Percentiles rank a stretch among this genome's conserved stretches.
phyloP scores from a whole-genome alignment of 2,797 vertebrate genomes.

The Serranus cabrilla region DNA sequence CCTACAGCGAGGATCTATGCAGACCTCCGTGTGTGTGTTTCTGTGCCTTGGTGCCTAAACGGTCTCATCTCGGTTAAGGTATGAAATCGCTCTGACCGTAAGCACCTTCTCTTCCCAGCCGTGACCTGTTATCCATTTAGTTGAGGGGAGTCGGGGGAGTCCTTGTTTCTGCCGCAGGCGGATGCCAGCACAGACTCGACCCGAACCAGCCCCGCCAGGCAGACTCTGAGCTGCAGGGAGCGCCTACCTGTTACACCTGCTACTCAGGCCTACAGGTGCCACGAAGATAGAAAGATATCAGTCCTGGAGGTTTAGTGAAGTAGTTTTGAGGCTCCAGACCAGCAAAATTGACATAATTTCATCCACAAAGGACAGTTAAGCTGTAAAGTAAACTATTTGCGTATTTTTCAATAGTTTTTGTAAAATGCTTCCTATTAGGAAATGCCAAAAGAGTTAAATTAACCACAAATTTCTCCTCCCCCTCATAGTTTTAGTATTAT shows the following conservation, averaged over 20 bases:
- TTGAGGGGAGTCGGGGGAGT: conserved; percentile 64
- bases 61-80: conserved; percentile 78
- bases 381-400: conserved; percentile 1
- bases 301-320: background rate
- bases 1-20: conserved; percentile 71
- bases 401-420: background rate
- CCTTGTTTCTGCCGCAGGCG: conserved; percentile 55
- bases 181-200: conserved; percentile 68
- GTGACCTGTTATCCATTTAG: conserved; percentile 86
- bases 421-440: background rate
- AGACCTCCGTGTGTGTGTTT: conserved; percentile 40
- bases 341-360: background rate
- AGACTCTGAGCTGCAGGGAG: conserved; percentile 14
- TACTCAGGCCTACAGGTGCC: conserved; percentile 54
- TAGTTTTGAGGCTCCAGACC: background rate
- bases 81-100: conserved; percentile 87
- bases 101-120: conserved; percentile 77
- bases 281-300: background rate
- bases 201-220: conserved; percentile 21
- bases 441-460: background rate
- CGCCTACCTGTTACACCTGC: conserved; percentile 63
- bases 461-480: background rate
- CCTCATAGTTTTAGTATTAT: background rate
- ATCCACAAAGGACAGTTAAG: background rate
- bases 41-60: conserved; percentile 54